A percentile compares a stretch with the other conserved stretches of the same genome.
phyloP scores from a whole-genome alignment of 2,888 invertebrate species.

The Nezara viridula region DNA sequence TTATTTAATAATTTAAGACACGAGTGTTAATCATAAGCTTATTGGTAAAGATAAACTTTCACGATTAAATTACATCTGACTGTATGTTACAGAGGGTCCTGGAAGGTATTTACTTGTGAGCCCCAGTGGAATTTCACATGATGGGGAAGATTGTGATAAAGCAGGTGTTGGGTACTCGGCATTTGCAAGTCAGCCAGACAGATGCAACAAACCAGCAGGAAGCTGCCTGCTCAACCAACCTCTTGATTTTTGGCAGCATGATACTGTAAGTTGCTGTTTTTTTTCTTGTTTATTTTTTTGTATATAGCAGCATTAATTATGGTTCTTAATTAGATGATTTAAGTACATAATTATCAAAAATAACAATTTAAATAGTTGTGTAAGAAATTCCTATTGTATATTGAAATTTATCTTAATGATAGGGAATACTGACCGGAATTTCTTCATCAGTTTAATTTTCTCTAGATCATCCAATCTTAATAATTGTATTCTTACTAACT shows the following conservation, averaged over 20 bases:
- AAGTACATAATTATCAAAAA: neutral
- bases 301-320: neutral
- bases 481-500: too few species aligned
- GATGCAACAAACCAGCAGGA: conserved; percentile 69
- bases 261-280: conserved; percentile 66
- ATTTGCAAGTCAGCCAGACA: conserved; percentile 71
- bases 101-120: conserved; percentile 70
- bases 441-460: too few species aligned
- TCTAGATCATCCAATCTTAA: too few species aligned
- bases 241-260: conserved; percentile 70
- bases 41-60: neutral
- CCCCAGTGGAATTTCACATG: conserved; percentile 68
- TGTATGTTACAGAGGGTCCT: neutral
- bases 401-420: too few species aligned
- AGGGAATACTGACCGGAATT: too few species aligned
- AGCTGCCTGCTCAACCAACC: conserved; percentile 73
- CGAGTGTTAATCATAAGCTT: too few species aligned
- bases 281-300: neutral
- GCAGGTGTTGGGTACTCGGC: conserved; percentile 72
- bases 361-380: neutral
- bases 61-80: neutral
- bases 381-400: too few species aligned
- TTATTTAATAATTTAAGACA: too few species aligned
- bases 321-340: neutral
- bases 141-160: conserved; percentile 71